phyloP scores from a whole-genome alignment of 2,888 invertebrate species.

The Flexamia atlantica region DNA sequence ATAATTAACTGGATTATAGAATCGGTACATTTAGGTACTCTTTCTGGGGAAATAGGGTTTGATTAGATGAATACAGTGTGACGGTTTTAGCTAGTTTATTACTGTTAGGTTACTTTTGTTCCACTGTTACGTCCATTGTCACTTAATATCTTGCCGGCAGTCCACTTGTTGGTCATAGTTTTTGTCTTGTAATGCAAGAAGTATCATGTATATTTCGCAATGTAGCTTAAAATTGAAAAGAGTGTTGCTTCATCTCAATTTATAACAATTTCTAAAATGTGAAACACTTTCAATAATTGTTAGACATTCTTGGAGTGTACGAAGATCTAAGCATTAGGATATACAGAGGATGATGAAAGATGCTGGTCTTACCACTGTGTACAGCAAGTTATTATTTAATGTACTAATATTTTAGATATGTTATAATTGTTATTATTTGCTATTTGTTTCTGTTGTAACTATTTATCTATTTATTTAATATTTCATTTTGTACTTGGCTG shows the following conservation, averaged over 20 bases:
- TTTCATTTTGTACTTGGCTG: neutral
- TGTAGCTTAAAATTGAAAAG: neutral
- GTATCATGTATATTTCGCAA: neutral
- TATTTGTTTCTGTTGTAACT: slow-evolving; percentile 34
- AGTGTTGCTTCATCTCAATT: neutral
- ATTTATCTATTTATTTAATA: slow-evolving; percentile 45
- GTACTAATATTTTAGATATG: slow-evolving; percentile 2
- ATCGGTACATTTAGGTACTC: neutral
- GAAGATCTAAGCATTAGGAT: neutral
- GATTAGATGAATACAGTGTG: too few species aligned
- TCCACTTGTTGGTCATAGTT: neutral
- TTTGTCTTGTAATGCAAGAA: neutral
- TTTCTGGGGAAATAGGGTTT: neutral
- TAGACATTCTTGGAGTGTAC: neutral
- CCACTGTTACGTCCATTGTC: neutral
- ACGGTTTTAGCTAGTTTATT: too few species aligned
- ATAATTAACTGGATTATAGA: neutral
- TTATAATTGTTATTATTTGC: slow-evolving; percentile 3
- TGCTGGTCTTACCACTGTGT: neutral
- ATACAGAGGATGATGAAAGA: neutral
- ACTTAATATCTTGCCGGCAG: neutral
- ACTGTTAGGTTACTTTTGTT: neutral
- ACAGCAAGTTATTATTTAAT: slow-evolving; percentile 25
- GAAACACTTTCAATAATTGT: slow-evolving; percentile 20
- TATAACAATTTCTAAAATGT: neutral